Evolutionary conservation across 2,113 vertebrate genomes (phyloP).

Genomic region (Coturnix japonica): DNA sequence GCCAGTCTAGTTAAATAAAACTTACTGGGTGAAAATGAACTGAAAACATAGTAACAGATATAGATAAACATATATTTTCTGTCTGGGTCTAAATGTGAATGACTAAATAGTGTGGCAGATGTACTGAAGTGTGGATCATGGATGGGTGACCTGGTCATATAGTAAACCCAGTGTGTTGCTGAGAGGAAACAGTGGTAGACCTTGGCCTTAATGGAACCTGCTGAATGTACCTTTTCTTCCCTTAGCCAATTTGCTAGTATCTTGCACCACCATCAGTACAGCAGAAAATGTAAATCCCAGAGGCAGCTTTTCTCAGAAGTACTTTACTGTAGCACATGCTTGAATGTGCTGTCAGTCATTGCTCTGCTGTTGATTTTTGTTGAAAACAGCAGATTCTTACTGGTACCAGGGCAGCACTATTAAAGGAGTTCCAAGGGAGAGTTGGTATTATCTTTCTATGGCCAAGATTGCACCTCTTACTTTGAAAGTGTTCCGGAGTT

Average conservation of each 20-base stretch:
- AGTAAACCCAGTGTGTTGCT: not conserved
- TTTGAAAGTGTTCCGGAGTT: not conserved
- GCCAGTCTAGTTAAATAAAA: not conserved
- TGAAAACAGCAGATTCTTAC: not conserved
- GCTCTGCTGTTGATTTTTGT: not conserved
- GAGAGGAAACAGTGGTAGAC: not conserved
- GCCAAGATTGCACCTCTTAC: not conserved
- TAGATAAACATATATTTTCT: not conserved
- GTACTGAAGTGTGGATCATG: not conserved
- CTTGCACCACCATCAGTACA: not conserved
- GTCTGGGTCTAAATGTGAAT: not conserved
- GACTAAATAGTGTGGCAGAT: not conserved
- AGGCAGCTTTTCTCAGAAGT: not conserved
- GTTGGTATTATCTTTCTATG: not conserved
- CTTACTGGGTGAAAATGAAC: not conserved
- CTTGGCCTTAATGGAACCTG: not conserved
- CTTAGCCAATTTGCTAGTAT: fast-evolving
- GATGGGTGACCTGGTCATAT: not conserved
- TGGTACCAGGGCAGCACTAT: not conserved
- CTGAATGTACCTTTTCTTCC: not conserved
- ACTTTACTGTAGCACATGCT: not conserved
- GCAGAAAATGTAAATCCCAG: not conserved
- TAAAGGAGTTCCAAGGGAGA: not conserved
- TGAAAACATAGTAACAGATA: not conserved
- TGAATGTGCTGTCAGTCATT: not conserved